These are phyloP conservation scores for Drosophila percnosoma DNA, from an alignment of 2,888 invertebrate species.

Conservation along the genomic window DNA sequence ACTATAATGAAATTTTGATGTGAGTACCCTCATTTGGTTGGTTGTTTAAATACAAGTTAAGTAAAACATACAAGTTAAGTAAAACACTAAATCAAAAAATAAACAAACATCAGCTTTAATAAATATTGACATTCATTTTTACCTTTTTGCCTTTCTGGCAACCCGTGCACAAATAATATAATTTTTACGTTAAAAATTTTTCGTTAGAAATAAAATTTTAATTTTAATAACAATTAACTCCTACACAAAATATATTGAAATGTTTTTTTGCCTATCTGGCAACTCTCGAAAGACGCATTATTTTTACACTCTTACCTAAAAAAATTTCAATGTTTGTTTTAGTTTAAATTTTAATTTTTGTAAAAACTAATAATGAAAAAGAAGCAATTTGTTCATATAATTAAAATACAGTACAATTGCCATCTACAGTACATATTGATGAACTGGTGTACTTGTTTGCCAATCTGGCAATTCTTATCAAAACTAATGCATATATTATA, in stretches of 20 bases:
- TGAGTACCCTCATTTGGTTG: no score
- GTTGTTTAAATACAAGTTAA: no score
- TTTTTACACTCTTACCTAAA: neutral
- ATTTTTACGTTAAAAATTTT: neutral
- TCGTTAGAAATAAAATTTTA: fast-evolving
- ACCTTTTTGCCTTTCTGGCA: no score
- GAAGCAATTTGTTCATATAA: neutral
- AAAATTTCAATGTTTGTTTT: neutral
- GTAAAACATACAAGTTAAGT: no score
- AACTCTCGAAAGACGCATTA: neutral
- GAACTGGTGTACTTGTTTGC: neutral
- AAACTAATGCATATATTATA: fast-evolving
- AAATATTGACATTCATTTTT: no score
- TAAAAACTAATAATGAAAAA: neutral
- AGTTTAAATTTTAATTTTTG: neutral
- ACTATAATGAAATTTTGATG: no score
- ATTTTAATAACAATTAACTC: neutral
- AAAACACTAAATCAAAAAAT: no score
- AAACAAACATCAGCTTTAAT: no score
- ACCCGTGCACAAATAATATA: fast-evolving
- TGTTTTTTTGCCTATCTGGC: neutral
- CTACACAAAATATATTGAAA: neutral
- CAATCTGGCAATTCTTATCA: neutral
- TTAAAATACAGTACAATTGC: neutral
- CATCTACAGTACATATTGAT: neutral